A percentile compares a stretch with the other conserved stretches of the same genome.
Evolutionary conservation across 2,113 vertebrate species (phyloP).

Genomic region (Hassar affinis): DNA sequence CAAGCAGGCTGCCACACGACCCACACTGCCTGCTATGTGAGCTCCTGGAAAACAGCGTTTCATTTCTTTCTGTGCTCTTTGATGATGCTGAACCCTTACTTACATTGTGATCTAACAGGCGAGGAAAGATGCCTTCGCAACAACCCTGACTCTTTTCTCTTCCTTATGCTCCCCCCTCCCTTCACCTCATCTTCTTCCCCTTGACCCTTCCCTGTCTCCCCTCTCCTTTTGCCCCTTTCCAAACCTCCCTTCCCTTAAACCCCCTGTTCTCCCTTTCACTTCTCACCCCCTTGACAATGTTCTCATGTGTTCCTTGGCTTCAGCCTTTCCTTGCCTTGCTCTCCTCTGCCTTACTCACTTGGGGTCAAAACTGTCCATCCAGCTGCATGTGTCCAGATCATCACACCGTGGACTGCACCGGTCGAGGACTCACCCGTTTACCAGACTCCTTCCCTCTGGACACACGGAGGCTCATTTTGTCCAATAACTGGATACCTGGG

Average conservation of each 20-base stretch:
- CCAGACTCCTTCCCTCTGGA: conserved; percentile 90
- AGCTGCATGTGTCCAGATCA: conserved; percentile 86
- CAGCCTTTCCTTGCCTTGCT: conserved; percentile 69
- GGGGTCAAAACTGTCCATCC: conserved; percentile 77
- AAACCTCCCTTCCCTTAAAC: conserved; percentile 36
- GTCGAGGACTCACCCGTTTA: conserved; percentile 83
- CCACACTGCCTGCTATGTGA: conserved; percentile 76
- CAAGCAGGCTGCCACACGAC: conserved; percentile 76
- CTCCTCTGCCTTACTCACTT: conserved; percentile 63
- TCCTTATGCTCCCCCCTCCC: conserved; percentile 56
- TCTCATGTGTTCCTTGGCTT: conserved; percentile 70
- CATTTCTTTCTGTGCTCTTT: conserved; percentile 59
- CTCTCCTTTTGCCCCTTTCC: conserved; percentile 38
- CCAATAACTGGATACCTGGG: conserved; percentile 88
- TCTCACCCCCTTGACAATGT: conserved; percentile 67
- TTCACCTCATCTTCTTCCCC: conserved; percentile 50
- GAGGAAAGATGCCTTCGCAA: conserved; percentile 56
- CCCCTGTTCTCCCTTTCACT: conserved; percentile 52
- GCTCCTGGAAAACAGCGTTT: conserved; percentile 70
- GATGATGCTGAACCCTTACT: conserved; percentile 58
- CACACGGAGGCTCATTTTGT: conserved; percentile 87
- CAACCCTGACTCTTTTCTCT: conserved; percentile 69
- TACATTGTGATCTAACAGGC: conserved; percentile 52
- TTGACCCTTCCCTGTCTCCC: conserved; percentile 43
- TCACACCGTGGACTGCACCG: conserved; percentile 88